These are phyloP conservation scores for Poeciliopsis infans DNA, from an alignment of 2,797 vertebrate species.

Conservation along the genomic window DNA sequence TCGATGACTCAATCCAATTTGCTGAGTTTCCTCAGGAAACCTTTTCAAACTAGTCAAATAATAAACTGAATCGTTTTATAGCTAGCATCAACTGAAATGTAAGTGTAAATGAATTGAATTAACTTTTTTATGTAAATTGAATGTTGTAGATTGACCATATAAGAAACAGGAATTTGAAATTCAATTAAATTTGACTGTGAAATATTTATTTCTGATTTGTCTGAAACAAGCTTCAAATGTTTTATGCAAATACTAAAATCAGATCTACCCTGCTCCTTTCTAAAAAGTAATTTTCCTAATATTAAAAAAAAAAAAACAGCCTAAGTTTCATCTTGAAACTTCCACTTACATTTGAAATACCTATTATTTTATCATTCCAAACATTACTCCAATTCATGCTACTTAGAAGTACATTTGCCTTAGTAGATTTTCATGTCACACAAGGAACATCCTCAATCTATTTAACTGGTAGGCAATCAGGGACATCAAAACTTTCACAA, in stretches of 20 bases:
- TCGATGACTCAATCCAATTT: background rate
- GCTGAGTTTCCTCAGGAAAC: background rate
- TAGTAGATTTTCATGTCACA: slow-evolving; percentile 27
- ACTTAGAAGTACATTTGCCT: slow-evolving; percentile 25
- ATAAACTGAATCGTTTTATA: background rate
- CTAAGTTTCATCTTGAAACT: background rate
- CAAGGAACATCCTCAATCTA: slow-evolving; percentile 38
- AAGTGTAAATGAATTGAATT: background rate
- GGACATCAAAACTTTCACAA: slow-evolving; percentile 38
- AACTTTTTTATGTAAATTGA: background rate
- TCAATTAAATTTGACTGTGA: background rate
- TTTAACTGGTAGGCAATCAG: slow-evolving; percentile 37
- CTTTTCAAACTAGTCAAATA: background rate
- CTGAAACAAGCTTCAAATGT: background rate
- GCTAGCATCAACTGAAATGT: background rate
- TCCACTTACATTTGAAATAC: slow-evolving; percentile 4
- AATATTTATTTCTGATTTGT: background rate
- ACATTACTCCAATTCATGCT: slow-evolving; percentile 19
- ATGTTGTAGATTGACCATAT: background rate
- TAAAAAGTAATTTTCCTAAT: background rate
- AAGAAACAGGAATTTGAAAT: background rate
- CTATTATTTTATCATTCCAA: slow-evolving; percentile 26
- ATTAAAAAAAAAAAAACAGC: background rate
- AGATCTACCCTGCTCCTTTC: background rate
- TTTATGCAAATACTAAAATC: slow-evolving; percentile 4